Percentiles rank a stretch among this genome's conserved stretches.
These are phyloP conservation scores for Heteromyza rotundicornis DNA, from an alignment of 2,888 invertebrate species.

Conservation along the genomic window DNA sequence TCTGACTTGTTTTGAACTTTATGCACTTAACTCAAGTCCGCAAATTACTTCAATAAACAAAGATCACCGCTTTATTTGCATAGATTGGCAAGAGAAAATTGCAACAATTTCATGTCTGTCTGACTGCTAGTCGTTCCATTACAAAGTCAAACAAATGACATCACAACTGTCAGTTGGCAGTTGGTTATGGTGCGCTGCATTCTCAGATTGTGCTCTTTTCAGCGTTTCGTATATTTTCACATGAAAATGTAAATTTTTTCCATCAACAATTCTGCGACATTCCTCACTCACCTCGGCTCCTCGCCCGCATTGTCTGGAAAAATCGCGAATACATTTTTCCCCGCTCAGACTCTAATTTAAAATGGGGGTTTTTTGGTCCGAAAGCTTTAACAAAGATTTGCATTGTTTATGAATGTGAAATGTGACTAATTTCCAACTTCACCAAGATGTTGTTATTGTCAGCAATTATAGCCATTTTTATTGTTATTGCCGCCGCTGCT, in stretches of 20 bases:
- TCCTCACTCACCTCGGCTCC: too few species aligned
- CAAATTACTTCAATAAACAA: conserved; percentile 1
- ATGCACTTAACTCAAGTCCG: not conserved
- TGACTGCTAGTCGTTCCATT: not conserved
- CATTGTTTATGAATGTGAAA: not conserved
- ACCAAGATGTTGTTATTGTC: not conserved
- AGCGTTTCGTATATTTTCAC: not conserved
- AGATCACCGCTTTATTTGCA: not conserved
- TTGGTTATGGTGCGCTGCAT: too few species aligned
- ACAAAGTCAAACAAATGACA: not conserved
- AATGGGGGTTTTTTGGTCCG: not conserved
- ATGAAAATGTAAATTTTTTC: not conserved
- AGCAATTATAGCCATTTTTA: too few species aligned
- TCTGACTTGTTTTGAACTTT: not conserved
- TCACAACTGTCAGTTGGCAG: too few species aligned
- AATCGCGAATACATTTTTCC: too few species aligned
- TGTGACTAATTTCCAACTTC: not conserved
- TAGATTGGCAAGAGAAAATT: too few species aligned
- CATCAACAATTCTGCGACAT: not conserved
- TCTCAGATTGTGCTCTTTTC: too few species aligned
- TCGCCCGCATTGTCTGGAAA: too few species aligned
- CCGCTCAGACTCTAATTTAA: not conserved
- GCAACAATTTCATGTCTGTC: too few species aligned
- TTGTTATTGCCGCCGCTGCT: conserved; percentile 6
- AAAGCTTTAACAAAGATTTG: not conserved